Evolutionary conservation across 2,888 invertebrate species (phyloP).

Genomic region (Metacarcinus magister): DNA sequence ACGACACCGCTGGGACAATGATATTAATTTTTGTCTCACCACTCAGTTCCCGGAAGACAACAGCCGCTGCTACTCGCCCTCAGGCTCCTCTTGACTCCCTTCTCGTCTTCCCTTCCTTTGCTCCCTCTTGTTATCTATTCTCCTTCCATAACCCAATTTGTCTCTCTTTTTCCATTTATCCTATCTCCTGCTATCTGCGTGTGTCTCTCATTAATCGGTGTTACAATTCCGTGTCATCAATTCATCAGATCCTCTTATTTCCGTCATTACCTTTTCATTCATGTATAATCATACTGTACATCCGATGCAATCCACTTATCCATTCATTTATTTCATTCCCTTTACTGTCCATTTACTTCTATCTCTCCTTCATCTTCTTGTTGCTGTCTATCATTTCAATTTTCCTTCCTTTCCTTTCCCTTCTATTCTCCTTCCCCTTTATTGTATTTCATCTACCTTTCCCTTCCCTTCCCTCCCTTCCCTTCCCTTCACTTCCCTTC

Average conservation of each 20-base stretch:
- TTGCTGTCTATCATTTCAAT: background rate
- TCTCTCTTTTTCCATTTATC: background rate
- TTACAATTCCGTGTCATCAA: background rate
- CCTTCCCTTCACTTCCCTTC: background rate
- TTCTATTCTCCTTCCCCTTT: background rate
- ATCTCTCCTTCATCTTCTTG: background rate
- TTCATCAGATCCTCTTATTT: background rate
- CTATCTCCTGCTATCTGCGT: background rate
- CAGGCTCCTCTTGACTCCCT: background rate
- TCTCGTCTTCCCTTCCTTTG: background rate
- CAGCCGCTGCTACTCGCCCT: constrained; percentile 8
- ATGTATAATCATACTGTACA: background rate
- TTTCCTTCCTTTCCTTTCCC: background rate
- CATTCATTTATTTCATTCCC: background rate
- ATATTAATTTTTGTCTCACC: constrained; percentile 16
- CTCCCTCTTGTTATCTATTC: background rate
- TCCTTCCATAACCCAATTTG: background rate
- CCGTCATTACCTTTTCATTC: background rate
- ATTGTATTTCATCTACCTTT: background rate
- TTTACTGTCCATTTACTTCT: background rate
- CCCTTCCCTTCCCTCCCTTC: background rate
- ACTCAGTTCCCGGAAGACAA: constrained; percentile 46
- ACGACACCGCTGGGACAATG: background rate
- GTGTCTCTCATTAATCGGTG: background rate
- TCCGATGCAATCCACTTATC: background rate